Base-by-base conservation (phyloP, 2,113 vertebrate species). In the Dolichallabes microphthalmus region DNA sequence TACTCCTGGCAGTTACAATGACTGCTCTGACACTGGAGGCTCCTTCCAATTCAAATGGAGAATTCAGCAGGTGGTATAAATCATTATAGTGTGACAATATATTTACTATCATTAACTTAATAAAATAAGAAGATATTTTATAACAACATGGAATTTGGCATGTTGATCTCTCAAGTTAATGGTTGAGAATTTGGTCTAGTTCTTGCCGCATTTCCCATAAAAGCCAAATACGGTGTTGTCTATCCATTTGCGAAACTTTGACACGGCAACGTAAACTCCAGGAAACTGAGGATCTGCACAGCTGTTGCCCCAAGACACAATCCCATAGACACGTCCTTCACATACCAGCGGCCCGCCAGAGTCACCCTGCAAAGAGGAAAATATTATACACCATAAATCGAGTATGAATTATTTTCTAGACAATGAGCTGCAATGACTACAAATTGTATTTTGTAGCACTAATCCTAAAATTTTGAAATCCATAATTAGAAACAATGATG, bases 261-360 rank as follows among this genome's bases (percentile, higher is more conserved):
- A 93, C 79, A 96, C 94, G 0, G 94, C 89, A 0, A 94, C 95
- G 91, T 96, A 96, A 55, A 96, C 94, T 14, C 96, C 96, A 1
- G 96, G 95, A 83, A 93, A 96, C 35, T 83, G 85, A 39, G 94
- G 81, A 0, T 93, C 93, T 4, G 91, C 95, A 27, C 96, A 96
- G 25, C 95, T 91, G 52, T 30, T 91, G 0, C 96, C 95, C 95
- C 95, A 96, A n/a, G 96, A 96, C 32, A 96, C 95, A 7, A 96
- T 63, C 1, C 96, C 96, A 0, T 95, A 95, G 30, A 95, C 87
- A 1, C 93, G 92, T 30, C 95, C 96, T 0, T 95, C 94, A 17
- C 96, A 96, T 1, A 96, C 93, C 45, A 96, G 92, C 0, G 96
- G 95, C 0, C 95, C 95, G 0, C 96, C 95, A 2, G 95, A 96